Base-by-base conservation (phyloP, 2,113 vertebrate genomes). In the Petromus typicus region DNA sequence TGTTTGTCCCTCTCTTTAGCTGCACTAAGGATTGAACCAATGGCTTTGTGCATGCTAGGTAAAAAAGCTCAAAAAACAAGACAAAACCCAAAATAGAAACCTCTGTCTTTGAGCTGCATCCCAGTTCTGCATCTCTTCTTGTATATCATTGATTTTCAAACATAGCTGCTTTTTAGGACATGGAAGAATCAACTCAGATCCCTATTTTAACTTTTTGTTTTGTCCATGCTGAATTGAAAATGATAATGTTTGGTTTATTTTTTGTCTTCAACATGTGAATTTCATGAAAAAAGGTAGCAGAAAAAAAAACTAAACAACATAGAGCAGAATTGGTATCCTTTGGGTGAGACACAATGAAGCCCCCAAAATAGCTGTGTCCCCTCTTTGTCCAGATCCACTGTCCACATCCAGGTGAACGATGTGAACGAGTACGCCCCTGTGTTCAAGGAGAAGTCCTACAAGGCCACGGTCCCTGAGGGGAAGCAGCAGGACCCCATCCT, bases 391-490 rank as follows among this genome's bases (percentile, higher is more conserved):
- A 99, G 99, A 98, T 99, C 99, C 34, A 99, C 99, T 0, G 99
- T 99, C 0, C 99, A 99, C 18, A 99, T 99, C 95, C 99, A 99
- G 98, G 99, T 99, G 96, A 99, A 99, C 0, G 99, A 99, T 4
- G 99, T 99, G 87, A 99, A 99, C 0, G 99, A 99, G 79, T 99
- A 99, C 0, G 99, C 99, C 0, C 99, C 99, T 0, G 99, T 99
- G 89, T 99, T 99, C 98, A 99, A 99, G 95, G 99, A 99, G 98
- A 99, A 99, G 96, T 99, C 99, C 0, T 99, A 99, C 99, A 99
- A 99, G 97, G 99, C 99, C 14, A 98, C 99, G 0, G 99, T 98
- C 0, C 98, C 99, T 0, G 99, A 99, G 97, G 99, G 99, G 13
- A 99, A 98, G 98, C 99, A 98, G 56, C 98, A 98, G 0, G 99